Evolutionary conservation across 2,797 vertebrate species (phyloP).

Genomic region (Rhodeus uyekii): DNA sequence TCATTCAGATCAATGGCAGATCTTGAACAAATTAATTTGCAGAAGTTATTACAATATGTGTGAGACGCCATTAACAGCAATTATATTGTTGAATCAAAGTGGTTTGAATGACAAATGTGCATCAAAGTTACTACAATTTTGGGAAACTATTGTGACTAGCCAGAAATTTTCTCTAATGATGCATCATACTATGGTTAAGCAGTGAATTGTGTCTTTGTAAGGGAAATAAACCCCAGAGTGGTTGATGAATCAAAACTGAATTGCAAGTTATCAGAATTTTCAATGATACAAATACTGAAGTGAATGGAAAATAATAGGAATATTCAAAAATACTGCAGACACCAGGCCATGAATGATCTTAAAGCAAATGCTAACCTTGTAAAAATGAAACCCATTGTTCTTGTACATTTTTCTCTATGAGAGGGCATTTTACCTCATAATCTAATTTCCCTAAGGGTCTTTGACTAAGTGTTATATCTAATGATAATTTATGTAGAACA

Average conservation of each 20-base stretch:
- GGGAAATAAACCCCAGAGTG: background rate
- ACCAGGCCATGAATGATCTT: background rate
- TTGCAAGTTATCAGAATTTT: background rate
- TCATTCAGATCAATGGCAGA: too few species aligned
- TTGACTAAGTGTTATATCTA: conserved; percentile 37
- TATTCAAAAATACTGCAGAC: background rate
- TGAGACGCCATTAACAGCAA: background rate
- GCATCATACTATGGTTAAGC: background rate
- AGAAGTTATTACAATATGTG: background rate
- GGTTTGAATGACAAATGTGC: background rate
- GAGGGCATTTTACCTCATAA: conserved; percentile 13
- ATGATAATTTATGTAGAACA: conserved; percentile 41
- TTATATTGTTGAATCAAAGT: background rate
- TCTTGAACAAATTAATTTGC: background rate
- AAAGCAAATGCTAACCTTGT: background rate
- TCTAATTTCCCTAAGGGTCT: conserved; percentile 9
- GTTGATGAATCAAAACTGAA: background rate
- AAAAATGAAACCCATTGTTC: background rate
- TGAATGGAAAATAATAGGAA: background rate
- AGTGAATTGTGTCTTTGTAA: background rate
- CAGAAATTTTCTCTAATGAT: background rate
- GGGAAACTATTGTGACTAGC: background rate
- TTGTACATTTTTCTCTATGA: background rate
- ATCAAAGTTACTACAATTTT: background rate
- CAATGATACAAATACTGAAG: background rate